Conservation (phyloP, 1,140 invertebrate species). For the Phenacoccus solenopsis region DNA sequence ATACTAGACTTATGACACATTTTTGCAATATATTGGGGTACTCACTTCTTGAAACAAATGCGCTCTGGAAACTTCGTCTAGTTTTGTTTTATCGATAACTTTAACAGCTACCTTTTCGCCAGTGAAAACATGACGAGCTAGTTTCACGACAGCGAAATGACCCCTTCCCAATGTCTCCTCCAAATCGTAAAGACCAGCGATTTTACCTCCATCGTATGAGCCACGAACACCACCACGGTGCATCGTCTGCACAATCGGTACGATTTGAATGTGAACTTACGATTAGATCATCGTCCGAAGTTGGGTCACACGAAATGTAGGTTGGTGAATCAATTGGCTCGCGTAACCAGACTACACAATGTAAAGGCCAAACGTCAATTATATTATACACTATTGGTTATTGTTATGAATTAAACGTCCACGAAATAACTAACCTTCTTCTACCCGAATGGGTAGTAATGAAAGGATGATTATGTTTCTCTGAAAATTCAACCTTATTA, state of each 20-base stretch:
- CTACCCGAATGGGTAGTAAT: slow-evolving; percentile 13
- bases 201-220: slow-evolving; percentile 71
- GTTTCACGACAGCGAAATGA: slow-evolving; percentile 98
- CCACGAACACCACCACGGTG: slow-evolving; percentile 14
- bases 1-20: slow-evolving; percentile 15
- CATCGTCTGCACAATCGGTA: too few species aligned
- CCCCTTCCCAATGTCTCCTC: slow-evolving; percentile 87
- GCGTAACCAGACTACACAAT: not conserved
- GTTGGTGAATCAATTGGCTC: not conserved
- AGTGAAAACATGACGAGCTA: slow-evolving; percentile 96
- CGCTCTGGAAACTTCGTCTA: slow-evolving; percentile 90
- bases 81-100: slow-evolving; percentile 95
- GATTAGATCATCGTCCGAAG: too few species aligned
- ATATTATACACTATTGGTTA: not conserved
- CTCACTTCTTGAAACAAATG: slow-evolving; percentile 92
- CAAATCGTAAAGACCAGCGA: slow-evolving; percentile 91
- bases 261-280: too few species aligned
- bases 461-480: not conserved
- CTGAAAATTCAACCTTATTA: too few species aligned
- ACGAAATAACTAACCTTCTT: not conserved
- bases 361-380: not conserved
- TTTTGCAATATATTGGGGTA: not conserved
- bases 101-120: slow-evolving; percentile 94
- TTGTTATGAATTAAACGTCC: not conserved
- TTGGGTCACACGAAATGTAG: too few species aligned